Percentiles rank a stretch among this genome's conserved stretches.
Conservation (phyloP, 2,888 invertebrate genomes). For the Alloscopus bannaensis region DNA sequence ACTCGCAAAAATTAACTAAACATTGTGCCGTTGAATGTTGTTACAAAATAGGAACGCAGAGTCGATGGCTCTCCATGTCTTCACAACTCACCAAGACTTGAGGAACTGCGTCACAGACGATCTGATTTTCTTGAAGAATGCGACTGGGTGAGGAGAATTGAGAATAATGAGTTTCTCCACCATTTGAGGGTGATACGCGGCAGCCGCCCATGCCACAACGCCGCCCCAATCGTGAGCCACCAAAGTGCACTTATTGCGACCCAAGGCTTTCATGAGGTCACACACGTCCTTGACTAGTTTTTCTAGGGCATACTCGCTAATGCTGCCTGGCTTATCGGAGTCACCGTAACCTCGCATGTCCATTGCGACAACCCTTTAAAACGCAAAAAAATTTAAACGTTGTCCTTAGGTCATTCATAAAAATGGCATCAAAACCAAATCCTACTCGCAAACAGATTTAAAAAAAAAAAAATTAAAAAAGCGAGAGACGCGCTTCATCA, state of each 20-base stretch:
- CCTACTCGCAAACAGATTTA: not conserved
- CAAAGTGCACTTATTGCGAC: conserved; percentile 75
- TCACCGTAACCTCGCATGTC: conserved; percentile 84
- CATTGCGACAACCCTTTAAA: conserved; percentile 81
- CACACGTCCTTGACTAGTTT: conserved; percentile 80
- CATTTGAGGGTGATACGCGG: conserved; percentile 75
- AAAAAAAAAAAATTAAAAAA: no score
- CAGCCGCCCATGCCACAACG: conserved; percentile 76
- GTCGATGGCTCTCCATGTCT: no score
- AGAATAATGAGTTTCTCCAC: conserved; percentile 76
- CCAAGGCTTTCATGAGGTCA: conserved; percentile 77
- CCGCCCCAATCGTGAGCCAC: conserved; percentile 79
- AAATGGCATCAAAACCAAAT: not conserved
- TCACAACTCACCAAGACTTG: conserved; percentile 73
- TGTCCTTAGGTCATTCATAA: not conserved
- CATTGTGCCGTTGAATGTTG: not conserved
- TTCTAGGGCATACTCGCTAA: conserved; percentile 77
- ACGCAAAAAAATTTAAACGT: not conserved
- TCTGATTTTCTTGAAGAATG: conserved; percentile 74
- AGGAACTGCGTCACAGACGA: conserved; percentile 72
- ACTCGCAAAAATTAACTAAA: no score
- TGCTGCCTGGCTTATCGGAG: conserved; percentile 80
- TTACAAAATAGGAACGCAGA: not conserved
- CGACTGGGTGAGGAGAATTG: conserved; percentile 77
- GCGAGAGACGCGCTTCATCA: no score